Evolutionary conservation across 2,888 invertebrate species (phyloP), one percentile per base, ranked within the genome.

Genomic region (Poecilus cupreus): DNA sequence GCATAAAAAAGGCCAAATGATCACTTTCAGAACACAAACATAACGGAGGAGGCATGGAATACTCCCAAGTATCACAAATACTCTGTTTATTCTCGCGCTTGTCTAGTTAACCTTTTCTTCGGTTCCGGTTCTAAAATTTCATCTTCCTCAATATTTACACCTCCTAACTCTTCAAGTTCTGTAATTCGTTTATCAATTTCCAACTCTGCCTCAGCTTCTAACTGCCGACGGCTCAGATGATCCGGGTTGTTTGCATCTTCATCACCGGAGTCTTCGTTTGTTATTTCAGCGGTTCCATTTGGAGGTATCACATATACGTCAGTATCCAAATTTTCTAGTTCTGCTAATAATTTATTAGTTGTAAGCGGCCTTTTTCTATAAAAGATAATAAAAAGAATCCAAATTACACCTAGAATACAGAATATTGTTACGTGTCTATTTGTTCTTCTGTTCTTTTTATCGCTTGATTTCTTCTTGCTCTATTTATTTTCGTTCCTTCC

Each of bases 221-320:
- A 54, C 32, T 79, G 79, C 4, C 60, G 32, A 10, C 26, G 37
- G 24, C 32, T 74, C 20, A 82, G 39, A 22, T 32, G 37, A 51
- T 79, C 64, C 54, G 78, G 82, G 37, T 79, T 64, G 43, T 79
- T 82, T 24, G 39, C 37, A 18, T 75, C 64, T 20, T 82, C 75
- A 43, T 80, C 75, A 1, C 80, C 80, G n/a, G 82, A 82, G 16
- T 82, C 80, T 32, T 74, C 37, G 26, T 80, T 68, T 13, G 51
- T 79, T 10, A 49, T 57, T 46, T 64, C 26, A 5, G 39, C 46
- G 32, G 13, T 3, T 20, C 74, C 51, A 22, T 82, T 79, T 49
- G 72, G 78, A 37, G 82, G 77, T n/a, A 39, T 70, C 18, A 78
- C 68, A 20, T 32, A 37, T 26, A 81, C 32, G 13, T 49, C 76